Conservation (phyloP, 2,888 invertebrate species). For the Melangyna quadrimaculata region DNA sequence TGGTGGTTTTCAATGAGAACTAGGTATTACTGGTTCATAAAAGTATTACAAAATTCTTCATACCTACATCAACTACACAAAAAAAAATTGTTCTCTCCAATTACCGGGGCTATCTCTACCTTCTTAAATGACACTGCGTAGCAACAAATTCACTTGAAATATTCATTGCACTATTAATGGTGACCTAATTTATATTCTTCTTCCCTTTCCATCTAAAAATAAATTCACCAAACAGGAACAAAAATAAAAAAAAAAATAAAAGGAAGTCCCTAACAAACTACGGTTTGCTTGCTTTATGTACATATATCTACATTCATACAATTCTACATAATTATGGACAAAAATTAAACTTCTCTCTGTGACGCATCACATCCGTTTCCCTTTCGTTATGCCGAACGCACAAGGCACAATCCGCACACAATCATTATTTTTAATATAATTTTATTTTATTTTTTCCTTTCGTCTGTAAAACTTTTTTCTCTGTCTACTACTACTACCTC, state of each 20-base stretch:
- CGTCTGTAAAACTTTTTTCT: neutral
- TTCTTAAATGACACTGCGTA: too few species aligned
- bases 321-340: neutral
- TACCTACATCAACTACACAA: too few species aligned
- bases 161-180: neutral
- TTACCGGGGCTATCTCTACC: too few species aligned
- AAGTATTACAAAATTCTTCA: too few species aligned
- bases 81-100: too few species aligned
- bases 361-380: constrained; percentile 66
- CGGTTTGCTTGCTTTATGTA: too few species aligned
- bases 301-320: neutral
- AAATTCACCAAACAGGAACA: constrained; percentile 32
- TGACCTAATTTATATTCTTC: constrained; percentile 53
- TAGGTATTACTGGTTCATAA: too few species aligned
- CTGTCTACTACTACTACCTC: neutral
- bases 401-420: constrained; percentile 23
- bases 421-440: neutral
- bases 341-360: constrained; percentile 23
- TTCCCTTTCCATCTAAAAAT: constrained; percentile 33
- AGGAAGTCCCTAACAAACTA: neutral
- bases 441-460: neutral
- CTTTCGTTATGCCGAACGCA: constrained; percentile 58
- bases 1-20: too few species aligned
- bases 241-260: constrained; percentile 9
- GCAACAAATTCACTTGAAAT: neutral